Conservation (phyloP, 2,113 vertebrate genomes). For the Cyrtonyx montezumae region DNA sequence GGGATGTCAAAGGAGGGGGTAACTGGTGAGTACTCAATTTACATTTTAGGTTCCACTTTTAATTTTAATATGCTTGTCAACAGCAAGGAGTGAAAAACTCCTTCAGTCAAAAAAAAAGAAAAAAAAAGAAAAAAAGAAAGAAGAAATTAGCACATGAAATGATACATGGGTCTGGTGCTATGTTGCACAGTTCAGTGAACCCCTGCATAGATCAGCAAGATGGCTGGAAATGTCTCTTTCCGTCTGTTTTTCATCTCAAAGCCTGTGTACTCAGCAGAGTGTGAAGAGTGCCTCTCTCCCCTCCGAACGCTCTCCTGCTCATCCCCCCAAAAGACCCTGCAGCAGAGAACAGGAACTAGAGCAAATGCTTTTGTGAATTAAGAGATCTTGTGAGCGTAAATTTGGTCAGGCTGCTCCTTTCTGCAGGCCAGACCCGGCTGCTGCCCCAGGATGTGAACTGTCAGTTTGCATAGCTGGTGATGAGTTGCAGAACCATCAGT, state of each 20-base stretch:
- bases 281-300: constrained; percentile 86
- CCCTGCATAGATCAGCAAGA: constrained; percentile 78
- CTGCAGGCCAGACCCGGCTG: constrained; percentile 87
- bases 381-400: constrained; percentile 89
- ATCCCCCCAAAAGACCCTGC: constrained; percentile 83
- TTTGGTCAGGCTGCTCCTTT: constrained; percentile 93
- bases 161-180: constrained; percentile 76
- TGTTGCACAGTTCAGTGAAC: constrained; percentile 81
- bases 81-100: constrained; percentile 42
- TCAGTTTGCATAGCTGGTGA: constrained; percentile 97
- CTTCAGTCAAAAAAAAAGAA: not conserved
- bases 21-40: constrained; percentile 30
- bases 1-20: constrained; percentile 41
- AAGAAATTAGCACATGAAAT: constrained; percentile 68
- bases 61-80: constrained; percentile 67
- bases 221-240: constrained; percentile 84
- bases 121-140: not conserved
- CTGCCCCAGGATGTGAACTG: constrained; percentile 97
- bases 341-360: constrained; percentile 93
- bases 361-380: constrained; percentile 99
- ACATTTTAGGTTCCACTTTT: constrained; percentile 42
- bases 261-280: constrained; percentile 87
- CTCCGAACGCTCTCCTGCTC: constrained; percentile 76
- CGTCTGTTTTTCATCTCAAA: constrained; percentile 86
- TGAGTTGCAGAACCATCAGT: constrained; percentile 92